These are phyloP conservation scores for Fulica atra DNA, from an alignment of 2,113 vertebrate species.

Conservation along the genomic window DNA sequence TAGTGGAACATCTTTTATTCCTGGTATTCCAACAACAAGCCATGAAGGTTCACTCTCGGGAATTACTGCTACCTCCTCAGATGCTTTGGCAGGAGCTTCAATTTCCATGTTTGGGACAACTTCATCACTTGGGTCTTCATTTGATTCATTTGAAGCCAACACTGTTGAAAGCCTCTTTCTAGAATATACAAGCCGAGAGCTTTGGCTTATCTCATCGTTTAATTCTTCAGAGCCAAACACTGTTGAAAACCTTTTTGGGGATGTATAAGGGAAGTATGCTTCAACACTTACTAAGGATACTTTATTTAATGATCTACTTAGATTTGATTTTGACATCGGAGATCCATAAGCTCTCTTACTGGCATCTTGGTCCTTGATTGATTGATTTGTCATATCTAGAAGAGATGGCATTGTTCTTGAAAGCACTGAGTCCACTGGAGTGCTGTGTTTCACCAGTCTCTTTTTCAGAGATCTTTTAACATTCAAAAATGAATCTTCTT, in stretches of 20 bases:
- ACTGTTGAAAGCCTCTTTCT: constrained; percentile 59
- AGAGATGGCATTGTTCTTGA: neutral
- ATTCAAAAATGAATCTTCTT: constrained; percentile 49
- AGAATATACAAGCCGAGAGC: neutral
- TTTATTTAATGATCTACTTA: neutral
- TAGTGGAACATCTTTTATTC: neutral
- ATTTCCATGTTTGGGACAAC: neutral
- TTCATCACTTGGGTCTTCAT: neutral
- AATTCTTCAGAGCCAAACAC: neutral
- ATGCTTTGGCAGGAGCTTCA: neutral
- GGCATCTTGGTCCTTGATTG: neutral
- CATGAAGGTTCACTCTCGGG: neutral
- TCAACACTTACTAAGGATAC: neutral
- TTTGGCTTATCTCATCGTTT: neutral
- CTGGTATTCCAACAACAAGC: constrained; percentile 3
- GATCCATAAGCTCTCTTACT: neutral
- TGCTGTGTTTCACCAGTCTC: constrained; percentile 47
- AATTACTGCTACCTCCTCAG: neutral
- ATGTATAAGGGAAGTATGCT: neutral
- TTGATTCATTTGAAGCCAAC: constrained; percentile 40
- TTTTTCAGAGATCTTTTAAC: constrained; percentile 40
- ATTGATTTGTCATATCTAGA: neutral
- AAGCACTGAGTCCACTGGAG: constrained; percentile 1
- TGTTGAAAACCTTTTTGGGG: neutral
- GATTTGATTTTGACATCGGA: neutral